phyloP scores from a whole-genome alignment of 2,888 invertebrate species.

The Cremastinae sp. region DNA sequence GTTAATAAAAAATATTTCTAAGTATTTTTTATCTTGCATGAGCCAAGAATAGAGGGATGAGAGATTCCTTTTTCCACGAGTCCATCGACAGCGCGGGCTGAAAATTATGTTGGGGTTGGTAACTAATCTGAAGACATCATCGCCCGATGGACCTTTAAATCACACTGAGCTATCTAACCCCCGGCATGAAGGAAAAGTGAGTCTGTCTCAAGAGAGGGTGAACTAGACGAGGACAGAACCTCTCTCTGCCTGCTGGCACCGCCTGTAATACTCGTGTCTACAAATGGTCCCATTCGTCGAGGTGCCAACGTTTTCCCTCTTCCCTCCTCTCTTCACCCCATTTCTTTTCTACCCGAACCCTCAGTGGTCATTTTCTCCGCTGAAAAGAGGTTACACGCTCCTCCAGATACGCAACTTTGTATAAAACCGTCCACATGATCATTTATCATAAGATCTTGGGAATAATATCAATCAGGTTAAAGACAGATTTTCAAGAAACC shows the following conservation, averaged over 20 bases:
- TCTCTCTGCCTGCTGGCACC: conserved; percentile 47
- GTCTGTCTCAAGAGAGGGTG: conserved; percentile 15
- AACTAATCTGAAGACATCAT: conserved; percentile 76
- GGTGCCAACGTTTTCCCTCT: conserved; percentile 69
- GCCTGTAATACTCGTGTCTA: conserved; percentile 73
- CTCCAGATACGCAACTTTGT: no score
- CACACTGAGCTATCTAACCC: conserved; percentile 67
- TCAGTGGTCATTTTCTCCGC: neutral
- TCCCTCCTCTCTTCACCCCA: neutral
- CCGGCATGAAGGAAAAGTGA: conserved; percentile 53
- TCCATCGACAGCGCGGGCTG: conserved; percentile 1
- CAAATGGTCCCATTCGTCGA: conserved; percentile 74
- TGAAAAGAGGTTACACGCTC: no score
- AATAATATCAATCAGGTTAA: no score
- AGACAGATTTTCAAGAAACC: no score
- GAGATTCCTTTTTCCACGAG: conserved; percentile 5
- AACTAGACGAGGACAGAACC: conserved; percentile 6
- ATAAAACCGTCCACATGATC: no score
- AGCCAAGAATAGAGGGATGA: conserved; percentile 7
- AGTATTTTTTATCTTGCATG: no score
- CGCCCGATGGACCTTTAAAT: conserved; percentile 75
- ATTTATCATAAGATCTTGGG: no score
- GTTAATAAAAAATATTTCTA: no score
- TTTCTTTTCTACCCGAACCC: neutral
- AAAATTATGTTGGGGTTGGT: conserved; percentile 72